phyloP scores from a whole-genome alignment of 2,888 invertebrate genomes.

The Erpobdella octoculata region DNA sequence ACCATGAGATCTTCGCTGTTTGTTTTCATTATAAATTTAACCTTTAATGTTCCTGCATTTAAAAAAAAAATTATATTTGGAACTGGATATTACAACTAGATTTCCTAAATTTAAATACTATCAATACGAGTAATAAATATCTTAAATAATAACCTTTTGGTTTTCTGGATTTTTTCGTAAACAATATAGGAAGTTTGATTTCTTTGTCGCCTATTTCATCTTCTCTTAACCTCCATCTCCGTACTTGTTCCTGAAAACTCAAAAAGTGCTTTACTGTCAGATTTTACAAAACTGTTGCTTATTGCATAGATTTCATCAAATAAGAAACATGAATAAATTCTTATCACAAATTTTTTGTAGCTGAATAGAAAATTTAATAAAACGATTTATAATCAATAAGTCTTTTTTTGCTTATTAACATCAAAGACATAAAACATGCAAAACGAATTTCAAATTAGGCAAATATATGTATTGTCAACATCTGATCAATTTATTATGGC shows the following conservation, averaged over 20 bases:
- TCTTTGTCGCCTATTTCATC: constrained; percentile 34
- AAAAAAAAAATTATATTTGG: neutral
- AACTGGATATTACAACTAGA: constrained; percentile 12
- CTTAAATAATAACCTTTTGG: neutral
- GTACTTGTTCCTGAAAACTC: constrained; percentile 62
- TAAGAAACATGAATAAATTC: too few relatives aligned
- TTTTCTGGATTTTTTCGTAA: constrained; percentile 13
- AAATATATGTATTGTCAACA: too few relatives aligned
- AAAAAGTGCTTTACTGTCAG: neutral
- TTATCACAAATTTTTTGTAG: too few relatives aligned
- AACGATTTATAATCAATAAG: neutral
- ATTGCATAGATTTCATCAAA: too few relatives aligned
- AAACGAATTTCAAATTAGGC: too few relatives aligned
- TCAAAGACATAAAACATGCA: too few relatives aligned
- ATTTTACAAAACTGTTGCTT: too few relatives aligned
- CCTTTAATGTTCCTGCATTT: neutral
- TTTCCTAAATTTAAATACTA: neutral
- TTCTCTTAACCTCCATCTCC: constrained; percentile 59
- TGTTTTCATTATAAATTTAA: constrained; percentile 2
- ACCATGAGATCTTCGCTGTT: neutral
- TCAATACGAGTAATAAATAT: neutral
- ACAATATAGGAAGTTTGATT: constrained; percentile 6
- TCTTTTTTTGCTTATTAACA: too few relatives aligned
- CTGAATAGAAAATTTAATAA: neutral
- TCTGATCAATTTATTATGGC: too few relatives aligned